Evolutionary conservation across 2,113 vertebrate genomes (phyloP), one percentile per base, ranked within the genome.

Genomic region (Platysteira castanea): DNA sequence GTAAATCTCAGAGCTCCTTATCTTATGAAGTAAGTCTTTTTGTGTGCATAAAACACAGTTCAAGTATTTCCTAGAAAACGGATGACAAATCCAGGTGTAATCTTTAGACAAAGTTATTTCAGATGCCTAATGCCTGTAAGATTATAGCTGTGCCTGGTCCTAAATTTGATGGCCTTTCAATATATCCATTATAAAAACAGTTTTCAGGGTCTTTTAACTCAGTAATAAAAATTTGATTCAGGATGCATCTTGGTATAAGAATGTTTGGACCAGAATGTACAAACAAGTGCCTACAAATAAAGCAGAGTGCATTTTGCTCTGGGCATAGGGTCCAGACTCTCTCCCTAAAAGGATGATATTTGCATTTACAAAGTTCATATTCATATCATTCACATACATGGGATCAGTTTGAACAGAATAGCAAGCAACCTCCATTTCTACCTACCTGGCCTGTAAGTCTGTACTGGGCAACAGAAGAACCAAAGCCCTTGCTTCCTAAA

Each of bases 61-160:
- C 90, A 97, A 96, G 95, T 94, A 97, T 97, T 96, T 97, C 97
- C 95, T 94, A 89, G 80, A 96, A 98, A 98, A 97, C 3, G 5
- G 90, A 82, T 80, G 93, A 97, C 93, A 98, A 98, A 98, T 98
- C 97, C 96, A 81, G 97, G 77, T 50, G 30, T 97, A 96, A 97
- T 97, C 94, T 98, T 98, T 92, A 89, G 90, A 90, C 91, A 96
- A 97, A 97, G 79, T 97, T 98, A 97, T 98, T 98, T 98, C 96
- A 97, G 94, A 93, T 86, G 44, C 77, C 78, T 98, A 98, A 98
- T 96, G 81, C 97, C 89, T 97, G 41, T 93, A 97, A 97, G 98
- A 97, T 97, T 96, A 97, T 95, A 96, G 64, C 69, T 96, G 74
- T 97, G 77, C 79, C 87, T 96, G 46, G 84, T 95, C 93, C 96